Conservation (phyloP, 2,888 invertebrate genomes). For the Drepana falcataria region DNA sequence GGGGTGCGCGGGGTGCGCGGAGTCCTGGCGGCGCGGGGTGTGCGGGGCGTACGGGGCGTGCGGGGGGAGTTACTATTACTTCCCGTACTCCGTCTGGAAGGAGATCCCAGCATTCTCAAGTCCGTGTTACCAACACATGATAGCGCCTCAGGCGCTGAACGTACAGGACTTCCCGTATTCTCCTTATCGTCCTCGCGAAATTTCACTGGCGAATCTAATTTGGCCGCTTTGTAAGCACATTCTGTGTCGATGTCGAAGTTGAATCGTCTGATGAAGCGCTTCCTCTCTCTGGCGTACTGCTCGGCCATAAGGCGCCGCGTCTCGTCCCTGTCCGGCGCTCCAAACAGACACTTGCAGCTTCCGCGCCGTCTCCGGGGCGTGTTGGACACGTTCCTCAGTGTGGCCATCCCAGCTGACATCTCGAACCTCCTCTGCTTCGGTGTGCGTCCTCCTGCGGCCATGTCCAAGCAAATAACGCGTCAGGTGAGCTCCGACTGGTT, state of each 20-base stretch:
- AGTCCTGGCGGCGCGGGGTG: constrained; percentile 55
- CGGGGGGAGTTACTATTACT: constrained; percentile 50
- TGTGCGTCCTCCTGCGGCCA: constrained; percentile 71
- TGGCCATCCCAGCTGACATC: constrained; percentile 55
- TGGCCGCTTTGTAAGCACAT: constrained; percentile 54
- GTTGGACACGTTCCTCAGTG: constrained; percentile 52
- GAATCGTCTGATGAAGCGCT: constrained; percentile 78
- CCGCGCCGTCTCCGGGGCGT: constrained; percentile 63
- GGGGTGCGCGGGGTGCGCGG: constrained; percentile 69
- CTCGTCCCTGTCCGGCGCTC: constrained; percentile 78
- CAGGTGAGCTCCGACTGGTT: constrained; percentile 72
- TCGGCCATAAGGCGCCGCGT: constrained; percentile 79
- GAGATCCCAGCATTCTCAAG: constrained; percentile 59
- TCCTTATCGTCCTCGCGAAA: constrained; percentile 65
- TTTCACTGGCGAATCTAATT: constrained; percentile 67
- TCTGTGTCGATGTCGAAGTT: constrained; percentile 79
- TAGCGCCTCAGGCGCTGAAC: constrained; percentile 59
- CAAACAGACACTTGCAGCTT: constrained; percentile 80
- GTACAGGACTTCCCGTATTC: constrained; percentile 49
- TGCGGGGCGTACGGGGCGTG: constrained; percentile 56
- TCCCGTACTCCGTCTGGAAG: constrained; percentile 49
- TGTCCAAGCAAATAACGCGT: constrained; percentile 43
- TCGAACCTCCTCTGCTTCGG: constrained; percentile 69
- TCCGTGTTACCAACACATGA: constrained; percentile 67
- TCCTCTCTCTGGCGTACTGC: constrained; percentile 77